A percentile compares a stretch with the other conserved stretches of the same genome.
Conservation (phyloP, 2,797 vertebrate genomes). For the Galagoides demidoff region DNA sequence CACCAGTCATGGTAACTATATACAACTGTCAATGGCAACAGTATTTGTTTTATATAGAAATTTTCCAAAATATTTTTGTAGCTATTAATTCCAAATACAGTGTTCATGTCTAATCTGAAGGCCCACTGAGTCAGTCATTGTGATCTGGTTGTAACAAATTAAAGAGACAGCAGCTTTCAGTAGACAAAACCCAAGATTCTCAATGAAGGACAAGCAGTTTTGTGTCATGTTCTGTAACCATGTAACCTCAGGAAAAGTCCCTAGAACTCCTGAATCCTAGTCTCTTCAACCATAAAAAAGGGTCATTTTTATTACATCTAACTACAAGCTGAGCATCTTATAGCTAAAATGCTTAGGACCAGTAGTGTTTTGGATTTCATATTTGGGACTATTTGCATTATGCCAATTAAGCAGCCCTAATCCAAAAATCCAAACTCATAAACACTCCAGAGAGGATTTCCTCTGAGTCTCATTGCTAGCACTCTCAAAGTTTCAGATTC, state of each 20-base stretch:
- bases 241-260: neutral
- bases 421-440: neutral
- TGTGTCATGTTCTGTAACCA: neutral
- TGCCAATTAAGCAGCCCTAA: neutral
- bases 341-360: neutral
- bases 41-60: neutral
- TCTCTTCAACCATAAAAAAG: neutral
- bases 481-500: neutral
- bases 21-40: neutral
- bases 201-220: neutral
- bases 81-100: neutral
- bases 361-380: neutral
- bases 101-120: neutral
- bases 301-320: slow-evolving; percentile 2
- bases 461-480: neutral
- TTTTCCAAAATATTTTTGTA: neutral
- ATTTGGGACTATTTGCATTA: neutral
- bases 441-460: neutral
- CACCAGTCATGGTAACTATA: neutral
- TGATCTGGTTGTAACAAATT: neutral
- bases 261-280: neutral
- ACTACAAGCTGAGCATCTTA: neutral
- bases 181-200: neutral
- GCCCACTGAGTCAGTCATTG: neutral
- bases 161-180: neutral